Evolutionary conservation across 30 jellyfish, hydroid and myxozoan genomes (phyloP).

Genomic region (Aurelia aurita complex sp. Pacific): DNA sequence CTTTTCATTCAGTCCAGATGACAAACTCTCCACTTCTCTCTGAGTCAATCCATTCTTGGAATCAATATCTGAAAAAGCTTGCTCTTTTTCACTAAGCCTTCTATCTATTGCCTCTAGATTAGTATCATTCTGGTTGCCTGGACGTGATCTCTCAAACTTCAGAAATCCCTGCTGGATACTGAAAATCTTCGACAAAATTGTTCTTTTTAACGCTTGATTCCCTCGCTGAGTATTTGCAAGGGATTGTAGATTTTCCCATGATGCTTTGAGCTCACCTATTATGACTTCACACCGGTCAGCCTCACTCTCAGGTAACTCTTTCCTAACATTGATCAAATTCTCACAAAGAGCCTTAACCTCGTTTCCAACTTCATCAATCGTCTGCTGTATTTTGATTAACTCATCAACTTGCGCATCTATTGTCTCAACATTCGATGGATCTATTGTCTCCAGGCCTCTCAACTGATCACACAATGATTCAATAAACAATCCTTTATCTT

Average conservation of each 20-base stretch:
- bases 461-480: slow-evolving; percentile 30
- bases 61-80: not conserved
- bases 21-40: not conserved
- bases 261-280: not conserved
- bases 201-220: not conserved
- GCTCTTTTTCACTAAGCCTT: slow-evolving; percentile 2
- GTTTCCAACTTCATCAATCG: slow-evolving; percentile 29
- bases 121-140: too few species aligned
- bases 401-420: slow-evolving; percentile 2
- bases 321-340: not conserved
- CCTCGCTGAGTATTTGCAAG: not conserved
- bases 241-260: not conserved
- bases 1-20: not conserved
- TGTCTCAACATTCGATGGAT: not conserved
- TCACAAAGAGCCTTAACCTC: slow-evolving; percentile 12
- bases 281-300: slow-evolving; percentile 26
- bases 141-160: not conserved
- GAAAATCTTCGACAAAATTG: slow-evolving; percentile 2
- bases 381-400: not conserved
- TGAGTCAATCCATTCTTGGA: not conserved
- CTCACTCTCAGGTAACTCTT: slow-evolving; percentile 47
- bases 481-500: slow-evolving; percentile 44
- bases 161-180: not conserved
- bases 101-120: slow-evolving; percentile 4
- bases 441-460: not conserved